Conservation (phyloP, 53 echinoderm and acorn worm genomes). For the Paracentrotus lividus region DNA sequence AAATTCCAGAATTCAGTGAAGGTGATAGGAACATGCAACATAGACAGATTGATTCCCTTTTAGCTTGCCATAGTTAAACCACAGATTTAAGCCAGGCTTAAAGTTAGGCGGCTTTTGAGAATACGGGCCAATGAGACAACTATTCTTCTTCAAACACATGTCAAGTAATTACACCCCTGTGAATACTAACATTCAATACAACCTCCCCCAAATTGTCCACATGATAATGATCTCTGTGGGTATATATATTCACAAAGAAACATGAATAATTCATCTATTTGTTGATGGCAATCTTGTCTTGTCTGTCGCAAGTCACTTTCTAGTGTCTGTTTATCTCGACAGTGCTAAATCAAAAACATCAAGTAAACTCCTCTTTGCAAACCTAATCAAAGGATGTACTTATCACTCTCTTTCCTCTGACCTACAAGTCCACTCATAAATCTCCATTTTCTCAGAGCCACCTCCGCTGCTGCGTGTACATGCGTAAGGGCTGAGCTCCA, state of each 20-base stretch:
- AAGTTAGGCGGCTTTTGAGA: no score
- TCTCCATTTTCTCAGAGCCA: constrained; percentile 30
- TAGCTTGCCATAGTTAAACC: no score
- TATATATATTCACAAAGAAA: no score
- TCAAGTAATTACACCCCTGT: no score
- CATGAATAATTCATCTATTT: neutral
- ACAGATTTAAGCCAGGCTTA: no score
- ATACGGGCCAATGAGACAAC: neutral
- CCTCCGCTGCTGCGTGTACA: neutral
- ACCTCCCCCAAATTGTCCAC: no score
- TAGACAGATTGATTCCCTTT: no score
- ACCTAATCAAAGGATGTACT: constrained; percentile 20
- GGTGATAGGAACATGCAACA: no score
- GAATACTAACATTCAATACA: no score
- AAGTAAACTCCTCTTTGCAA: neutral
- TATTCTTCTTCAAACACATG: neutral
- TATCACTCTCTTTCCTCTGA: constrained; percentile 35
- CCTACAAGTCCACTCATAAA: constrained; percentile 55
- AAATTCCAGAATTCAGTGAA: no score
- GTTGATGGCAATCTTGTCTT: neutral
- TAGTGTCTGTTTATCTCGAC: constrained; percentile 11
- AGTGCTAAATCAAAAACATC: neutral
- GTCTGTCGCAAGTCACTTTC: neutral
- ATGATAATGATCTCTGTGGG: no score
- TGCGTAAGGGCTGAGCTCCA: neutral